Evolutionary conservation across 2,888 invertebrate genomes (phyloP).

Genomic region (Pseudococcus jackbeardsleyi): DNA sequence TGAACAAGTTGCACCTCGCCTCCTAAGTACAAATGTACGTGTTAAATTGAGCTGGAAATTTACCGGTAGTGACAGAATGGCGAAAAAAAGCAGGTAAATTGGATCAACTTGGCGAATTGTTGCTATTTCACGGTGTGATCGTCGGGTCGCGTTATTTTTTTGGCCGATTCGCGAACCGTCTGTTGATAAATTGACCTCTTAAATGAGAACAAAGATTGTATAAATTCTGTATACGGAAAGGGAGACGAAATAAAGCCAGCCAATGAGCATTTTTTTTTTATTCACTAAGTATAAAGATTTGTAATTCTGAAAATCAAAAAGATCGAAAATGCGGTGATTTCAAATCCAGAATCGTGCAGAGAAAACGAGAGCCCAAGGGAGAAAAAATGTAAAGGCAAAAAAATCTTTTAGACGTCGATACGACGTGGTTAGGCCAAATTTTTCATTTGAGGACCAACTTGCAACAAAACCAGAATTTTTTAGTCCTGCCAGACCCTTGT

Average conservation of each 20-base stretch:
- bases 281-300: too few relatives aligned
- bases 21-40: background rate
- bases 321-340: too few relatives aligned
- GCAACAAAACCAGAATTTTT: too few relatives aligned
- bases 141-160: background rate
- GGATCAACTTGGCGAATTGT: background rate
- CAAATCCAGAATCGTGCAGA: too few relatives aligned
- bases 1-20: background rate
- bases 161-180: background rate
- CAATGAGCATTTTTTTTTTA: background rate
- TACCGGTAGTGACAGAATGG: background rate
- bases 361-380: too few relatives aligned
- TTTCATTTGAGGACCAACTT: too few relatives aligned
- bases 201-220: background rate
- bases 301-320: too few relatives aligned
- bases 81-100: background rate
- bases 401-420: too few relatives aligned
- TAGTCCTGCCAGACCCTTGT: too few relatives aligned
- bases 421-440: too few relatives aligned
- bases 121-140: background rate
- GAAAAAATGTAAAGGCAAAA: too few relatives aligned
- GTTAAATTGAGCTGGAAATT: background rate
- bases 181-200: background rate
- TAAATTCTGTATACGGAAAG: background rate
- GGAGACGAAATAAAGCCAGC: background rate